Percentiles rank a stretch among this genome's conserved stretches.
Conservation (phyloP, 2,888 invertebrate species). For the Gastracanthus pulcherrimus region DNA sequence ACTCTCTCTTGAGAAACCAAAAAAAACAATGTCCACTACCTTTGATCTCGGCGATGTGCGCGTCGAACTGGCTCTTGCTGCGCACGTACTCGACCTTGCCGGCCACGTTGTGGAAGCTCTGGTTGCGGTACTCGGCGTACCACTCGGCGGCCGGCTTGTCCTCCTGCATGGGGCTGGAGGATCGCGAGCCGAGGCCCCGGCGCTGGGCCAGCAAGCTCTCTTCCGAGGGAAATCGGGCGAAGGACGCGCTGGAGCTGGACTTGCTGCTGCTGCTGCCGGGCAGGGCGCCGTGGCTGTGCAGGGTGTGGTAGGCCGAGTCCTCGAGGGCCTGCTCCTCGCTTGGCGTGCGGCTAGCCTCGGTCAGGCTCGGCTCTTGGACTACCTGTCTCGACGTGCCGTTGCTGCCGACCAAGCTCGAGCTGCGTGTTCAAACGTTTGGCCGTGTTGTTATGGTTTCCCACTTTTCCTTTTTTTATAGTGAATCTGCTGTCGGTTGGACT, state of each 20-base stretch:
- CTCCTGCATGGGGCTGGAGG: slow-evolving; percentile 69
- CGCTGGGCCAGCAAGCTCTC: slow-evolving; percentile 77
- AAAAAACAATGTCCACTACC: slow-evolving; percentile 78
- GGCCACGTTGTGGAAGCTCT: slow-evolving; percentile 83
- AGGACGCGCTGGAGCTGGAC: slow-evolving; percentile 79
- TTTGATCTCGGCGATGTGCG: slow-evolving; percentile 91
- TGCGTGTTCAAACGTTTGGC: background rate
- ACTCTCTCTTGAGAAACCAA: background rate
- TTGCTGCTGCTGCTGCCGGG: slow-evolving; percentile 78
- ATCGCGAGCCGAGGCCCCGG: slow-evolving; percentile 59
- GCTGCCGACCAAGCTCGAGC: slow-evolving; percentile 30
- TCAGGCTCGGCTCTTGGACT: slow-evolving; percentile 63
- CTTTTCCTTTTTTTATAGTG: background rate
- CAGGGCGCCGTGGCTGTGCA: slow-evolving; percentile 70
- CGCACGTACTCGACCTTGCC: slow-evolving; percentile 86
- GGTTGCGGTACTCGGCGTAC: slow-evolving; percentile 81
- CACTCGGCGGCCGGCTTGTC: slow-evolving; percentile 78
- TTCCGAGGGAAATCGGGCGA: slow-evolving; percentile 79
- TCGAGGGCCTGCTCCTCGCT: slow-evolving; percentile 79
- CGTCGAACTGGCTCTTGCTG: slow-evolving; percentile 91
- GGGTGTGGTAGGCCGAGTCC: slow-evolving; percentile 82
- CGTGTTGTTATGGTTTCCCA: background rate
- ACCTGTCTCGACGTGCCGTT: slow-evolving; percentile 37
- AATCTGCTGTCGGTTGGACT: background rate
- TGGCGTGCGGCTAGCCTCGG: slow-evolving; percentile 78